Evolutionary conservation across 2,888 invertebrate species (phyloP).

Genomic region (Acanthosepion pharaonis): DNA sequence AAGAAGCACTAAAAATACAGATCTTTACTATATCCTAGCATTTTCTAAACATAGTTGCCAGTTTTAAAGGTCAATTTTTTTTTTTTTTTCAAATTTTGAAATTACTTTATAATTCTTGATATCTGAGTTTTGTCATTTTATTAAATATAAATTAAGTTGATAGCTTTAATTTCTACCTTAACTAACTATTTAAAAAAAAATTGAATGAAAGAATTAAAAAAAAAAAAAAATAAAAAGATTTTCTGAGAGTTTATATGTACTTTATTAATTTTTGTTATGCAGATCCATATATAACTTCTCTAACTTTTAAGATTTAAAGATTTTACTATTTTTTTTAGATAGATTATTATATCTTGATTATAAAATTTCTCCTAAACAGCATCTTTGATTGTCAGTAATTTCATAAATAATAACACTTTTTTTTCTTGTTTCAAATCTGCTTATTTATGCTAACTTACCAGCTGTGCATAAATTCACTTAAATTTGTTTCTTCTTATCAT

Average conservation of each 20-base stretch:
- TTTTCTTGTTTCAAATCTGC: slow-evolving; percentile 18
- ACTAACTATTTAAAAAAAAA: too few relatives aligned
- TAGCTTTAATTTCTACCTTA: not conserved
- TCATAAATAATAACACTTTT: not conserved
- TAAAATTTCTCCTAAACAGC: not conserved
- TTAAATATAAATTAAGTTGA: not conserved
- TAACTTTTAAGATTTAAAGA: not conserved
- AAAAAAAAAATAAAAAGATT: not conserved
- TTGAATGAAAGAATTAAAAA: not conserved
- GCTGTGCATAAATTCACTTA: slow-evolving; percentile 8
- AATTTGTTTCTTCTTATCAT: slow-evolving; percentile 10
- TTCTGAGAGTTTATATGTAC: not conserved
- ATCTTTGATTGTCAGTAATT: not conserved
- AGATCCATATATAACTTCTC: not conserved
- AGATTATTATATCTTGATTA: not conserved
- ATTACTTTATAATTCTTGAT: not conserved
- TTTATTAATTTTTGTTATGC: not conserved
- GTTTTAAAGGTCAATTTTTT: too few relatives aligned
- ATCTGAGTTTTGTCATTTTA: not conserved
- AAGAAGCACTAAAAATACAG: not conserved
- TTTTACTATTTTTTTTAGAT: not conserved
- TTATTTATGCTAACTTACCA: not conserved
- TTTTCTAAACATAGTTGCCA: not conserved
- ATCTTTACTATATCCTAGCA: not conserved
- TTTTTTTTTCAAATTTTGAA: not conserved